Conservation (phyloP, 1,140 invertebrate species). For the Diorhabda carinulata region DNA sequence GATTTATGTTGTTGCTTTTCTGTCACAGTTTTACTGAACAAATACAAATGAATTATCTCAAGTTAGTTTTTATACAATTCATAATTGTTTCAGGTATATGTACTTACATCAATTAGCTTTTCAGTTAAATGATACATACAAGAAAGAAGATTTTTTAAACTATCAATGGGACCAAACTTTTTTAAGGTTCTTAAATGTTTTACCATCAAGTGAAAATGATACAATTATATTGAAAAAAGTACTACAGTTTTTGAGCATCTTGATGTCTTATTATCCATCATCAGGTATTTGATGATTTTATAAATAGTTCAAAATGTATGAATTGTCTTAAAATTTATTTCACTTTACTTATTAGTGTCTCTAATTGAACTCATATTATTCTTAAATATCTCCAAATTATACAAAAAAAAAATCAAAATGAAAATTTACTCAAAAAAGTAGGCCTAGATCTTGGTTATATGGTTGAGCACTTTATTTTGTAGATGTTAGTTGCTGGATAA, state of each 20-base stretch:
- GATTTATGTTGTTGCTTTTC: too few relatives aligned
- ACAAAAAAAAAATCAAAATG: too few relatives aligned
- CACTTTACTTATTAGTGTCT: too few relatives aligned
- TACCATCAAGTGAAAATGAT: slow-evolving; percentile 59
- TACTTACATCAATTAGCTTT: slow-evolving; percentile 32
- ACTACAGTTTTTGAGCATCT: slow-evolving; percentile 53
- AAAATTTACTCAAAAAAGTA: too few relatives aligned
- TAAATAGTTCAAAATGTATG: too few relatives aligned
- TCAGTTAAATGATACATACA: slow-evolving; percentile 21
- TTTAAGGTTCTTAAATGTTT: slow-evolving; percentile 54
- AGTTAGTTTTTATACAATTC: too few relatives aligned
- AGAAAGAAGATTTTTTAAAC: slow-evolving; percentile 45
- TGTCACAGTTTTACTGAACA: too few relatives aligned
- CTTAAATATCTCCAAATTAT: too few relatives aligned
- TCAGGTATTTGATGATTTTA: not conserved
- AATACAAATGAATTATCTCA: too few relatives aligned
- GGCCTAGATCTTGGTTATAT: too few relatives aligned
- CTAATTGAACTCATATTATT: too few relatives aligned
- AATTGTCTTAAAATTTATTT: too few relatives aligned
- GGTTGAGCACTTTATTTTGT: not conserved
- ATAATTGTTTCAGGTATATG: slow-evolving; percentile 35
- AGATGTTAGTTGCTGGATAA: slow-evolving; percentile 35
- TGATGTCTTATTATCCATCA: slow-evolving; percentile 20
- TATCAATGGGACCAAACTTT: slow-evolving; percentile 59
- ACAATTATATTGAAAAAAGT: slow-evolving; percentile 54